Evolutionary conservation across 2,888 invertebrate species (phyloP), one percentile per base, ranked within the genome.

Genomic region (Ashinkailepas kermadecensis): DNA sequence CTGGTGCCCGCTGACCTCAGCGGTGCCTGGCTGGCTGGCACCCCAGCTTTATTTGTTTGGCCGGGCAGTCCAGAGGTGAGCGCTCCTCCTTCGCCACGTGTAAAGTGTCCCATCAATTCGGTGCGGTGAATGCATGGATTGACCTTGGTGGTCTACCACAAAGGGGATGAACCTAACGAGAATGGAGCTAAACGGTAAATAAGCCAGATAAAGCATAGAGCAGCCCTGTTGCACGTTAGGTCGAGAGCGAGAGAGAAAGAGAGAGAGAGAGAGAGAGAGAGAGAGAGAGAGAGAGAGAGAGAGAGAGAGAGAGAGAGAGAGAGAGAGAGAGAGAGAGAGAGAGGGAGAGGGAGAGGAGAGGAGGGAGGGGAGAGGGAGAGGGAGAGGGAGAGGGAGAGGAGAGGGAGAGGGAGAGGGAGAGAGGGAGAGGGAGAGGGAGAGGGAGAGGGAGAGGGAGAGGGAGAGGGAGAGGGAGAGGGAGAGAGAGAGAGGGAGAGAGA

Each of bases 341-440:
- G n/a, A 18, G 21, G 25, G 62, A 62, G 80, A 25, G 62, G 39
- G 58, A 25, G 64, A 59, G 10, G 21, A 21, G 39, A 25, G 62
- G 25, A 62, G 64, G 62, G 25, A 79, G 79, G 79, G 54, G 78
- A 78, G 25, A 23, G 78, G 21, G 78, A 23, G 78, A 78, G 23
- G 57, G 7, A 78, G 78, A 78, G 78, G 57, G 78, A 23, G 78
- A 78, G 78, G 57, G 57, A 80, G 78, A n/a, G n/a, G n/a, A n/a
- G n/a, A n/a, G n/a, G n/a, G n/a, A n/a, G n/a, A n/a, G n/a, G n/a
- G n/a, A n/a, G n/a, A n/a, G n/a, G n/a, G n/a, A n/a, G n/a, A n/a
- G n/a, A n/a, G n/a, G n/a, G n/a, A n/a, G n/a, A n/a, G n/a, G n/a
- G n/a, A n/a, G n/a, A n/a, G n/a, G n/a, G n/a, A n/a, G n/a, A n/a